These are phyloP conservation scores for Caenorhabditis sp. DNA, from an alignment of 2,888 invertebrate genomes.

Conservation along the genomic window DNA sequence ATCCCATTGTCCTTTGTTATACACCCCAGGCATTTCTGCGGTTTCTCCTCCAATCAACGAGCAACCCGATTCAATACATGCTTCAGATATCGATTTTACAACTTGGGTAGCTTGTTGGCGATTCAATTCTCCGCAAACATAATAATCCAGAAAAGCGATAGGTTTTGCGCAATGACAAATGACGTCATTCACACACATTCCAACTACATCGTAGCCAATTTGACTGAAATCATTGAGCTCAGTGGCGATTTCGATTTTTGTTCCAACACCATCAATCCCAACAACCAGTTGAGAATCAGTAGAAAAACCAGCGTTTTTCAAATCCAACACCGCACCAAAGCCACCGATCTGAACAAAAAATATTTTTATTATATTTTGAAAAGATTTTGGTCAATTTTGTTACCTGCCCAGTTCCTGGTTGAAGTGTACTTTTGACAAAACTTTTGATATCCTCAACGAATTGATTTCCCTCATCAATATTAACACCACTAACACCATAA, in stretches of 20 bases:
- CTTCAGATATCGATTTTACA: conserved; percentile 86
- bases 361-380: conserved; percentile 1
- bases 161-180: conserved; percentile 94
- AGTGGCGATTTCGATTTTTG: conserved; percentile 84
- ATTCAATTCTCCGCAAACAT: conserved; percentile 87
- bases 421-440: conserved; percentile 73
- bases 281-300: conserved; percentile 88
- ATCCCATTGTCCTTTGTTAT: conserved; percentile 87
- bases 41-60: conserved; percentile 91
- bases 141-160: conserved; percentile 94
- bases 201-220: conserved; percentile 91
- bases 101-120: conserved; percentile 73
- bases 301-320: conserved; percentile 78
- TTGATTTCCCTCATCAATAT: conserved; percentile 88
- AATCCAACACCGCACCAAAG: conserved; percentile 91
- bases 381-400: too few species aligned
- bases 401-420: conserved; percentile 54
- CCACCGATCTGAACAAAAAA: conserved; percentile 78
- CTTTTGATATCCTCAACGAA: conserved; percentile 85
- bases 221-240: conserved; percentile 13
- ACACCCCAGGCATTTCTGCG: conserved; percentile 96
- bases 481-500: conserved; percentile 88
- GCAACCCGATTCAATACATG: conserved; percentile 86
- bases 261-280: conserved; percentile 94
- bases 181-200: conserved; percentile 95